These are phyloP conservation scores for Eumacrocentrus americanus DNA, from an alignment of 2,888 invertebrate genomes.

Conservation along the genomic window DNA sequence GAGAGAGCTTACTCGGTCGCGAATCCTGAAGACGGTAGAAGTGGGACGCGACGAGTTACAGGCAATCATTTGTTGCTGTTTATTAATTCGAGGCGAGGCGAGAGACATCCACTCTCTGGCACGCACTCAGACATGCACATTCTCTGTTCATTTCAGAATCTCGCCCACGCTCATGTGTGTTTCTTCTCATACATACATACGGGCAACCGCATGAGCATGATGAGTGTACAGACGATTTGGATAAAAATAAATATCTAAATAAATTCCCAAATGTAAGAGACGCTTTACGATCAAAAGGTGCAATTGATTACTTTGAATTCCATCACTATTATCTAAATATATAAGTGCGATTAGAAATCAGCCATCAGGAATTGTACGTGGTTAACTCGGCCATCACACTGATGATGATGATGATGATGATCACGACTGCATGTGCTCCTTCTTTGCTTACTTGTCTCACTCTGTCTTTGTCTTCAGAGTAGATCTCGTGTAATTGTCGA, in stretches of 20 bases:
- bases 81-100: conserved; percentile 58
- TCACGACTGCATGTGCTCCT: not conserved
- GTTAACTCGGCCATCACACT: no score
- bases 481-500: conserved; percentile 25
- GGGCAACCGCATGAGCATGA: no score
- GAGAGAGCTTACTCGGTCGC: no score
- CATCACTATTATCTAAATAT: not conserved
- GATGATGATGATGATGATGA: conserved; percentile 1
- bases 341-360: no score
- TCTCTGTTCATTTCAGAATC: conserved; percentile 43
- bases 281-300: not conserved
- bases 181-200: no score
- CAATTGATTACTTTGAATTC: not conserved
- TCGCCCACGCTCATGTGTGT: not conserved
- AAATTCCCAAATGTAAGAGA: not conserved
- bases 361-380: no score
- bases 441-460: no score
- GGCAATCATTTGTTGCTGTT: conserved; percentile 58
- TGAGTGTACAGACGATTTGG: no score
- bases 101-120: conserved; percentile 52
- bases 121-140: conserved; percentile 51
- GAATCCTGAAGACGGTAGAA: conserved; percentile 16
- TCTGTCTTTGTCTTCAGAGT: conserved; percentile 5
- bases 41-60: conserved; percentile 42
- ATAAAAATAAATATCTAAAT: not conserved